phyloP scores from a whole-genome alignment of 2,888 invertebrate genomes.

The Drosophila rubida region DNA sequence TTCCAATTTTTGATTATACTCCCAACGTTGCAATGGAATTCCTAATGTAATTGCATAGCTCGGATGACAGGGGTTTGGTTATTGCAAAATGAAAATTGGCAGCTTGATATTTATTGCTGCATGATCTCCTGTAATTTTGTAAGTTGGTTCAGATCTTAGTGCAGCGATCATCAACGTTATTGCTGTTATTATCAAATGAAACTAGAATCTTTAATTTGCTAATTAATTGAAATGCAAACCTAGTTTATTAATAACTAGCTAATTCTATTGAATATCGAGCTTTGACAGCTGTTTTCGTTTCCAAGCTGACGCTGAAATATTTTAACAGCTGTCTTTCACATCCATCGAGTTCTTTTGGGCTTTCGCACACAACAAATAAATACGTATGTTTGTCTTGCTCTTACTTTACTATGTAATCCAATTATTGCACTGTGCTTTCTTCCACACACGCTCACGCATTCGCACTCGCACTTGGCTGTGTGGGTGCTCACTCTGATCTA shows the following conservation, averaged over 20 bases:
- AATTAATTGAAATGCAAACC: background rate
- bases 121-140: no score
- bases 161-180: background rate
- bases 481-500: constrained; percentile 32
- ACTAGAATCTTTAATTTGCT: no score
- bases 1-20: background rate
- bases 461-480: background rate
- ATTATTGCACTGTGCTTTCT: constrained; percentile 42
- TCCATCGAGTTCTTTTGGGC: constrained; percentile 4
- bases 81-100: background rate
- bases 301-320: constrained; percentile 9
- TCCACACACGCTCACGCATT: constrained; percentile 1
- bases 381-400: constrained; percentile 1
- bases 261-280: background rate
- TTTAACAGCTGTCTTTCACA: constrained; percentile 42
- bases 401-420: constrained; percentile 39
- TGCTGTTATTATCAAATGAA: no score
- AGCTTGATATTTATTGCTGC: background rate
- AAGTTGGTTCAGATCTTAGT: no score
- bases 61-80: background rate
- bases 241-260: background rate
- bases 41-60: background rate
- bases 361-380: constrained; percentile 12
- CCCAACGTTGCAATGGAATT: background rate
- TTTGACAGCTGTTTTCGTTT: constrained; percentile 30